These are phyloP conservation scores for Diaperis boleti DNA, from an alignment of 2,888 invertebrate genomes.

Conservation along the genomic window DNA sequence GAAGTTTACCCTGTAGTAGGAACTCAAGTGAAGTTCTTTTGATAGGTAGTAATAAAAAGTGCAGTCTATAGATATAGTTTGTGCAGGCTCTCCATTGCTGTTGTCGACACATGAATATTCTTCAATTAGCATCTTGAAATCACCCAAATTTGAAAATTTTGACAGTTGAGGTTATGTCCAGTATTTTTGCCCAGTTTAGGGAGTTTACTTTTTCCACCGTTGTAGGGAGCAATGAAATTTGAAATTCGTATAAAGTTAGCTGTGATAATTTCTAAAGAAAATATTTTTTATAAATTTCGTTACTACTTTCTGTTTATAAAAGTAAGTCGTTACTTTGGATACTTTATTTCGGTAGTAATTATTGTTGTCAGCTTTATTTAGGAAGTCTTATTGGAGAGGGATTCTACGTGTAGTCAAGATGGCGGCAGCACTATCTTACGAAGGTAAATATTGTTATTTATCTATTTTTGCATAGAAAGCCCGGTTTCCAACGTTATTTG, in stretches of 20 bases:
- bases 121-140: constrained; percentile 4
- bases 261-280: too few species aligned
- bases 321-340: too few species aligned
- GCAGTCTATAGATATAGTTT: constrained; percentile 53
- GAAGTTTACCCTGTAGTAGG: constrained; percentile 46
- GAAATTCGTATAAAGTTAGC: too few species aligned
- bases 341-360: too few species aligned
- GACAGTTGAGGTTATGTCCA: constrained; percentile 31
- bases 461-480: too few species aligned
- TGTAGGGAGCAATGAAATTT: neutral
- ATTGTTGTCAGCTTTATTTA: neutral
- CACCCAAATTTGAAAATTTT: constrained; percentile 4
- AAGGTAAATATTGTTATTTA: constrained; percentile 56
- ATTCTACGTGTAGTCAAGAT: neutral
- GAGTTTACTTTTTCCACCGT: too few species aligned
- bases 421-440: constrained; percentile 50
- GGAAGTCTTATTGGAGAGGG: neutral
- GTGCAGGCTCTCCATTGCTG: neutral
- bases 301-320: too few species aligned
- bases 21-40: constrained; percentile 55
- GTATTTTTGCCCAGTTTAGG: neutral
- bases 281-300: too few species aligned
- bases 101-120: neutral
- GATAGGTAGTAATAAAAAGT: constrained; percentile 59
- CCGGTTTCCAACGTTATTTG: too few species aligned